A percentile compares a stretch with the other conserved stretches of the same genome.
These are phyloP conservation scores for Drosophila kikkawai DNA, from an alignment of 1,140 invertebrate genomes.

Conservation along the genomic window DNA sequence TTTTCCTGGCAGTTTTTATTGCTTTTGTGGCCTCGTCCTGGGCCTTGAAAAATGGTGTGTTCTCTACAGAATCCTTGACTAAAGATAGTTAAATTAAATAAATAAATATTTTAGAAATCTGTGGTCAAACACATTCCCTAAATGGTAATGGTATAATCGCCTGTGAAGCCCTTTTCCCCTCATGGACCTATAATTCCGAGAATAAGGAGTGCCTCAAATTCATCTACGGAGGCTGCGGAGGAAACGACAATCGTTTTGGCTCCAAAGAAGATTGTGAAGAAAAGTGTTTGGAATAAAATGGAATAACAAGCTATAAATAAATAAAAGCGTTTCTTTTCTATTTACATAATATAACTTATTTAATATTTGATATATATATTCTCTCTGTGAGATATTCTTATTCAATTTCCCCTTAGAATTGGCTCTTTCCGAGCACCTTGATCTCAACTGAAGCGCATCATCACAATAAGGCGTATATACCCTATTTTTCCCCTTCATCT, in stretches of 20 bases:
- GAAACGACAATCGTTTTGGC: conserved; percentile 94
- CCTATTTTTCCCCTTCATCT: conserved; percentile 3
- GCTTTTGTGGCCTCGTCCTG: conserved; percentile 12
- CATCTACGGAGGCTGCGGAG: conserved; percentile 93
- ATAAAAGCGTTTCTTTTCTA: too few relatives aligned
- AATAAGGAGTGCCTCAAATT: conserved; percentile 91
- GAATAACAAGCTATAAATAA: too few relatives aligned
- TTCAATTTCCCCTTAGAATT: too few relatives aligned
- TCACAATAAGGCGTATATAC: too few relatives aligned
- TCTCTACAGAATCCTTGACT: neutral
- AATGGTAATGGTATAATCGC: conserved; percentile 34
- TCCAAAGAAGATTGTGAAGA: conserved; percentile 38
- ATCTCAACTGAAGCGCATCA: too few relatives aligned
- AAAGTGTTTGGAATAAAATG: conserved; percentile 36
- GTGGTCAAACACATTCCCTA: conserved; percentile 30
- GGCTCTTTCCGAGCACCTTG: too few relatives aligned
- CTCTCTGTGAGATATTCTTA: too few relatives aligned
- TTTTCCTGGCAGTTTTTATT: conserved; percentile 17
- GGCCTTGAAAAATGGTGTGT: conserved; percentile 52
- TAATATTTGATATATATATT: too few relatives aligned
- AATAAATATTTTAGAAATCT: conserved; percentile 23
- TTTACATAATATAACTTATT: too few relatives aligned
- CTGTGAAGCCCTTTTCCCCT: conserved; percentile 34
- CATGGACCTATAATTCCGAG: conserved; percentile 88
- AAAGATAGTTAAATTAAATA: neutral